Evolutionary conservation across 2,888 invertebrate species (phyloP).

Genomic region (Siphonodentalium dalli): DNA sequence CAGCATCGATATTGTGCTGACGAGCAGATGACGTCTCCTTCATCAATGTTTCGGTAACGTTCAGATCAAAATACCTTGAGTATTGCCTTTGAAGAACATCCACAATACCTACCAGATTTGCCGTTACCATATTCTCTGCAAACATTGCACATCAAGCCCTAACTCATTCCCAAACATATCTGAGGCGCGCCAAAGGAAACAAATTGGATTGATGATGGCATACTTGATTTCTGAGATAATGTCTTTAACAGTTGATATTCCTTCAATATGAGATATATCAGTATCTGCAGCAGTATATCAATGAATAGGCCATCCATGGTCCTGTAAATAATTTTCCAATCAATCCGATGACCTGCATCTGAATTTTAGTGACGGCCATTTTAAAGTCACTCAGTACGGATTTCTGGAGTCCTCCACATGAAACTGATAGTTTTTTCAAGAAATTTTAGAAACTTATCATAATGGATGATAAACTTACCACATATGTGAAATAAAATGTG

Average conservation of each 20-base stretch:
- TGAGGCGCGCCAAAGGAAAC: too few relatives aligned
- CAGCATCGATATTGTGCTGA: conserved; percentile 25
- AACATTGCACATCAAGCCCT: too few relatives aligned
- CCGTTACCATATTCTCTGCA: not conserved
- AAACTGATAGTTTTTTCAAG: conserved; percentile 6
- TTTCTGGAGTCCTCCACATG: conserved; percentile 21
- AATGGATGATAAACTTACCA: conserved; percentile 13
- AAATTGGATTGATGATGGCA: too few relatives aligned
- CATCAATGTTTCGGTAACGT: conserved; percentile 11
- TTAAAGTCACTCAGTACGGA: conserved; percentile 10
- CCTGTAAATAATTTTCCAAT: conserved; percentile 15
- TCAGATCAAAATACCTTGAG: not conserved
- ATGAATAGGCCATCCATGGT: too few relatives aligned
- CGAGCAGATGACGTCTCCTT: conserved; percentile 19
- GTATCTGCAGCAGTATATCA: conserved; percentile 18
- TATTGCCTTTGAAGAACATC: conserved; percentile 1
- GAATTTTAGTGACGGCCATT: conserved; percentile 3
- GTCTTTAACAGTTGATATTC: too few relatives aligned
- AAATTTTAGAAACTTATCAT: conserved; percentile 4
- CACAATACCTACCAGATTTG: not conserved
- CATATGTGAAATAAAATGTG: conserved; percentile 29
- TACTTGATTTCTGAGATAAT: too few relatives aligned
- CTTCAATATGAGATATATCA: too few relatives aligned
- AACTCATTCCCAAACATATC: too few relatives aligned
- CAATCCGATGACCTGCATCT: conserved; percentile 24